Percentiles rank a stretch among this genome's conserved stretches.
phyloP scores from a whole-genome alignment of 2,113 vertebrate species.

The Merops nubicus region DNA sequence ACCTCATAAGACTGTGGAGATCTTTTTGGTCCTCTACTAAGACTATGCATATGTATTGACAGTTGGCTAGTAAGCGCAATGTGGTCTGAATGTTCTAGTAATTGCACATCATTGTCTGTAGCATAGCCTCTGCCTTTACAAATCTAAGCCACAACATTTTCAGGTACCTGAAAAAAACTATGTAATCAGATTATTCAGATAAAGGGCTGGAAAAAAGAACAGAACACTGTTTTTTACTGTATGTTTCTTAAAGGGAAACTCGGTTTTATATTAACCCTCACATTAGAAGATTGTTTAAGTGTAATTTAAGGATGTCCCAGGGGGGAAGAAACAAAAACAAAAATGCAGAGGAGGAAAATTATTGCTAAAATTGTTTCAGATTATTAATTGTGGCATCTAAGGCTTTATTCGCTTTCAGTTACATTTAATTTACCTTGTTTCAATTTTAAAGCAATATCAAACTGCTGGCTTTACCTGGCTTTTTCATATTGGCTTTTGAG shows the following conservation, averaged over 20 bases:
- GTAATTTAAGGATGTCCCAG: background rate
- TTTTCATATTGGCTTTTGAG: conserved; percentile 31
- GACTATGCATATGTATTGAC: background rate
- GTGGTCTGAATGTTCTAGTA: background rate
- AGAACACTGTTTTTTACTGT: background rate
- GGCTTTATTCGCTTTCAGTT: background rate
- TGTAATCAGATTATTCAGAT: background rate
- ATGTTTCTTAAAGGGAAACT: background rate
- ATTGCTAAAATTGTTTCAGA: background rate
- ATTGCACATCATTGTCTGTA: background rate
- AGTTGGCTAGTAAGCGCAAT: background rate
- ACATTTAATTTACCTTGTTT: background rate
- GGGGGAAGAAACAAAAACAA: rapidly evolving
- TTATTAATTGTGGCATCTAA: background rate
- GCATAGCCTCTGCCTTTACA: background rate
- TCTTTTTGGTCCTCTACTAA: background rate
- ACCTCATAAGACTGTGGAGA: background rate
- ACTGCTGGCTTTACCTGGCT: conserved; percentile 9
- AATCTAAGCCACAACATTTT: background rate
- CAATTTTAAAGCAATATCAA: background rate
- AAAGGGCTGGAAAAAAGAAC: background rate
- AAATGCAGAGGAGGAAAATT: background rate
- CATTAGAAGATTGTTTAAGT: background rate
- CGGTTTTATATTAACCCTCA: background rate
- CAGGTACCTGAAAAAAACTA: background rate